Base-by-base conservation (phyloP, 2,797 vertebrate species). In the Molossus molossus region DNA sequence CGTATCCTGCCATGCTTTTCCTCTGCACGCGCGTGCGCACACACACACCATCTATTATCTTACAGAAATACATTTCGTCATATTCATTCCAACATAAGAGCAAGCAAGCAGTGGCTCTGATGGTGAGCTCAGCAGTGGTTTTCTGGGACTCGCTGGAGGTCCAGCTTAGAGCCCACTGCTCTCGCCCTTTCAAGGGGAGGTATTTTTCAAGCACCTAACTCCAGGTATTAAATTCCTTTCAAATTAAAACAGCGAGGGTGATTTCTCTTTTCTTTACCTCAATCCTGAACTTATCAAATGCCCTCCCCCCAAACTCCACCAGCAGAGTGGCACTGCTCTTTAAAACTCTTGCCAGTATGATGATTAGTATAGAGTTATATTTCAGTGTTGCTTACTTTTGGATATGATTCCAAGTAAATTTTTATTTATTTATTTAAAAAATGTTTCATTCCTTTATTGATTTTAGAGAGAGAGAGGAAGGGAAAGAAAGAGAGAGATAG, bases 331-430 rank as follows among this genome's bases (percentile, higher is more conserved):
- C 70, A 84, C 18, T 90, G 60, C 53, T 90, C 40, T 94, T 76
- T 53, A 60, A 60, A 89, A 69, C 45, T 88, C 65, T 81, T 82
- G 25, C 67, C 27, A 64, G 1, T 27, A 18, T 76, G 53, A 18
- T 75, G 37, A 40, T 84, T n/a, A 64, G 14, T 45, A 69, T 55
- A 83, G 53, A 72, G 67, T 88, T 55, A 77, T 89, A 76, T 67
- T 40, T 83, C 33, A 18, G 29, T 70, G 23, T 55, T 58, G 37
- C 64, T 64, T 70, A 67, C 62, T 48, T 60, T 84, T 60, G 72
- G n/a, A 62, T 69, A 84, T 25, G 53, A 94, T 25, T 69, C 18
- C 48, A 82, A 91, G 23, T n/a, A 82, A 45, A 58, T 87, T 75
- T 62, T 73, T 25, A 37, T 70, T 14, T 25, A 37, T 70, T 14